These are phyloP conservation scores for Mesaphorura yosii DNA, from an alignment of 1,140 invertebrate genomes.

Conservation along the genomic window DNA sequence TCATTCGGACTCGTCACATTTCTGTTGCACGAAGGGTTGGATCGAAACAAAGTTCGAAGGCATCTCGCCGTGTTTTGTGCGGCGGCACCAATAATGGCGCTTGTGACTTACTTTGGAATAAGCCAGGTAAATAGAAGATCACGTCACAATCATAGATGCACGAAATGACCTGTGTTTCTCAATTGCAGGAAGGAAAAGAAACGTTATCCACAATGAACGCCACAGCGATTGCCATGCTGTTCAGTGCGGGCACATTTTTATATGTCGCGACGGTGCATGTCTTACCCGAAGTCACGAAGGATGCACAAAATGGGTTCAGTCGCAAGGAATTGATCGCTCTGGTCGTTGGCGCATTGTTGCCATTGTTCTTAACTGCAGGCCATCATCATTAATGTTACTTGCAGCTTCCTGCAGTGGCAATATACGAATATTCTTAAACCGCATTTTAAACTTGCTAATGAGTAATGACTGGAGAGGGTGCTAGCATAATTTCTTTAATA, in stretches of 20 bases:
- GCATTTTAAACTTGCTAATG: too few species aligned
- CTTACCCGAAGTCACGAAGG: slow-evolving; percentile 51
- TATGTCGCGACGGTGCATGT: slow-evolving; percentile 98
- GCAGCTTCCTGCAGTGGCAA: too few species aligned
- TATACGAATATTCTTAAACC: too few species aligned
- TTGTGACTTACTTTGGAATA: slow-evolving; percentile 87
- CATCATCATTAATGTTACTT: slow-evolving; percentile 78
- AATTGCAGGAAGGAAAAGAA: slow-evolving; percentile 50
- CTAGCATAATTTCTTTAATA: too few species aligned
- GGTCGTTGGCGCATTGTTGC: slow-evolving; percentile 71
- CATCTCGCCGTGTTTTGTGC: slow-evolving; percentile 91
- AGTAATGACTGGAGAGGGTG: too few species aligned
- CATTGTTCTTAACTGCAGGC: slow-evolving; percentile 73
- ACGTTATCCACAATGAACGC: slow-evolving; percentile 71
- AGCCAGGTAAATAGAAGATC: slow-evolving; percentile 56
- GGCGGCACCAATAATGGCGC: slow-evolving; percentile 75
- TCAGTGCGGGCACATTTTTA: slow-evolving; percentile 95
- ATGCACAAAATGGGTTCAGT: slow-evolving; percentile 48
- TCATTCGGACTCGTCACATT: slow-evolving; percentile 97
- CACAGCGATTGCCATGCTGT: slow-evolving; percentile 92
- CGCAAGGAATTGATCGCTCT: slow-evolving; percentile 68
- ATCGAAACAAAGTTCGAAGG: slow-evolving; percentile 69
- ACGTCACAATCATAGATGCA: background rate
- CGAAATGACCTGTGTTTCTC: background rate
- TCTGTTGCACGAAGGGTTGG: slow-evolving; percentile 85